Evolutionary conservation across 1,140 invertebrate genomes (phyloP).

Genomic region (Platorchestia sp.): DNA sequence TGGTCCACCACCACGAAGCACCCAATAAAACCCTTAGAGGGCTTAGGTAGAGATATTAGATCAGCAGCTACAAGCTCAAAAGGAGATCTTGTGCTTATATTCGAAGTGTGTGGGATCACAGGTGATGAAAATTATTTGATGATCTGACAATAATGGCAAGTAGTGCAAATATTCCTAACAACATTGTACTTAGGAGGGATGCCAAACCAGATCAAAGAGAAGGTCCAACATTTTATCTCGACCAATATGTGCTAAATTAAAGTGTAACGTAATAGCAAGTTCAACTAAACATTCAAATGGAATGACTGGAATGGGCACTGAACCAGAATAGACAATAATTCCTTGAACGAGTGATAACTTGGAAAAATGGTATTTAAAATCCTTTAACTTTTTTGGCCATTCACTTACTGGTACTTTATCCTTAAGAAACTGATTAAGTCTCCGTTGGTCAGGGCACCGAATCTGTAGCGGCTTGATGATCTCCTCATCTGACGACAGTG

Average conservation of each 20-base stretch:
- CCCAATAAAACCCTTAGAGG: no score
- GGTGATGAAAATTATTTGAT: neutral
- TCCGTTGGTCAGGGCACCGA: neutral
- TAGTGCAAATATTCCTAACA: neutral
- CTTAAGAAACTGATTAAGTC: neutral
- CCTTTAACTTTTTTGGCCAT: neutral
- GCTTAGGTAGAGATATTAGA: neutral
- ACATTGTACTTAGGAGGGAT: neutral
- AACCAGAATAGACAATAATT: neutral
- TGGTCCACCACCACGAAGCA: no score
- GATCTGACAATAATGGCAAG: neutral
- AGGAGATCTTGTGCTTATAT: neutral
- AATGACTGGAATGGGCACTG: neutral
- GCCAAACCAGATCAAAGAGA: neutral
- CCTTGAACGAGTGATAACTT: neutral
- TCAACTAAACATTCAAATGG: neutral
- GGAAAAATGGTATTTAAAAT: neutral
- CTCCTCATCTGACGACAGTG: neutral
- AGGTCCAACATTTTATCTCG: neutral
- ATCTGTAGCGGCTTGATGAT: neutral
- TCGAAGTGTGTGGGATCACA: neutral
- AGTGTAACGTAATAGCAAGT: neutral
- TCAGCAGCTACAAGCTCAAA: slow-evolving; percentile 15
- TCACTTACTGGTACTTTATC: neutral
- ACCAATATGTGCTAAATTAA: neutral